phyloP scores from a whole-genome alignment of 2,888 invertebrate species.

The Leucophenga montana region DNA sequence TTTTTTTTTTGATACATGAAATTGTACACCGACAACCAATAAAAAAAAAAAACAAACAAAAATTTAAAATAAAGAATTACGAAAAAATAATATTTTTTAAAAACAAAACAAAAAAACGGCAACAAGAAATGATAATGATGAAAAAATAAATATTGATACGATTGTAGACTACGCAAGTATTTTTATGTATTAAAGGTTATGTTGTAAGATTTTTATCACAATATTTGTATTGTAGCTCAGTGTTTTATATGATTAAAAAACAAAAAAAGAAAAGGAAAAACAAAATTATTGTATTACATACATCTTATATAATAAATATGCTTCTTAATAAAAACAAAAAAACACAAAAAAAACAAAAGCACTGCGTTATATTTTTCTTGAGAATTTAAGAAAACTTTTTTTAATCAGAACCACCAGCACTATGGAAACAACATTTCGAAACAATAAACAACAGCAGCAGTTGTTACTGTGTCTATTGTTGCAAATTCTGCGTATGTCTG shows the following conservation, averaged over 20 bases:
- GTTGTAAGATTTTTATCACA: constrained; percentile 70
- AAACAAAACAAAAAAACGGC: constrained; percentile 43
- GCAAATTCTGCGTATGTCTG: too few relatives aligned
- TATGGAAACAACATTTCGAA: too few relatives aligned
- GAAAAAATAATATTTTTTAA: constrained; percentile 27
- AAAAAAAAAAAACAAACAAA: constrained; percentile 44
- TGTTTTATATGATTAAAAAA: constrained; percentile 68
- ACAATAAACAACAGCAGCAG: too few relatives aligned
- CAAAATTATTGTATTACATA: constrained; percentile 68
- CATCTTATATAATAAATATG: constrained; percentile 70
- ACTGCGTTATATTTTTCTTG: too few relatives aligned
- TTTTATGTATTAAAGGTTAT: constrained; percentile 71
- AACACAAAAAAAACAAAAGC: too few relatives aligned
- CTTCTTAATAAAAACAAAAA: constrained; percentile 60
- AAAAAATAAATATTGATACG: constrained; percentile 58
- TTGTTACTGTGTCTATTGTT: too few relatives aligned
- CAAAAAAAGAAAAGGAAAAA: constrained; percentile 38
- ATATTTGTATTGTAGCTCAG: constrained; percentile 72
- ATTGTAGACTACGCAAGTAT: constrained; percentile 71
- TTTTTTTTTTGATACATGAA: constrained; percentile 44
- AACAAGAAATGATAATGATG: constrained; percentile 43
- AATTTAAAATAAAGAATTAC: constrained; percentile 19
- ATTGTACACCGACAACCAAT: constrained; percentile 29
- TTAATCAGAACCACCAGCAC: too few relatives aligned
- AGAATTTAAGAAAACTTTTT: too few relatives aligned